These are phyloP conservation scores for Acyrthosiphon pisum DNA, from an alignment of 1,140 invertebrate genomes.

Conservation along the genomic window DNA sequence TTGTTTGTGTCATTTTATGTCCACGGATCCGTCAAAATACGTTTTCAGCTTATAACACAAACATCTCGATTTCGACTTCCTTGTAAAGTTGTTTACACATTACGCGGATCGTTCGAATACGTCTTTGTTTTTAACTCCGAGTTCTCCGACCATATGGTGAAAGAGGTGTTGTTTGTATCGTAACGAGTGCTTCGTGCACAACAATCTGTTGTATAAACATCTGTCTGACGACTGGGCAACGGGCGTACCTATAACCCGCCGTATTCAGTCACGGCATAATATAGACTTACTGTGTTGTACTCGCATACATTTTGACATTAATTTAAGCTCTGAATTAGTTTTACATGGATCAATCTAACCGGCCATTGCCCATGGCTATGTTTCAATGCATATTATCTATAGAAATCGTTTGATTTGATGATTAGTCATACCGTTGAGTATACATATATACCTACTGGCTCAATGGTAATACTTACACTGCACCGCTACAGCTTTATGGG, in stretches of 20 bases:
- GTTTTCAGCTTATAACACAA: background rate
- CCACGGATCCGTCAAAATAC: background rate
- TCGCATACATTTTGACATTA: background rate
- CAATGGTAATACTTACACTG: background rate
- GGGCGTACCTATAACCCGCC: background rate
- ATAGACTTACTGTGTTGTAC: background rate
- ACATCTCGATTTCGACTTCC: background rate
- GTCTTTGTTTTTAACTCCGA: conserved; percentile 16
- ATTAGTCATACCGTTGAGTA: background rate
- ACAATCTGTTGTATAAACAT: background rate
- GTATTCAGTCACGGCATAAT: background rate
- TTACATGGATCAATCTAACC: background rate
- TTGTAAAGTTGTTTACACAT: background rate
- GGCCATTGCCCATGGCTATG: background rate
- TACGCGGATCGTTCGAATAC: background rate
- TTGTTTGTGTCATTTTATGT: background rate
- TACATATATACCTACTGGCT: too few species aligned
- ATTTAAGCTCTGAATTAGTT: background rate
- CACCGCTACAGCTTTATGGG: background rate
- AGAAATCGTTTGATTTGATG: background rate
- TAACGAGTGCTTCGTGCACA: conserved; percentile 35
- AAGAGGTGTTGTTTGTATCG: conserved; percentile 12
- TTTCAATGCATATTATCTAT: background rate
- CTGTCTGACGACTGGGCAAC: background rate
- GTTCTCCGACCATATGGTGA: conserved; percentile 33